Evolutionary conservation across 2,797 vertebrate species (phyloP).

Genomic region (Euthynnus affinis): DNA sequence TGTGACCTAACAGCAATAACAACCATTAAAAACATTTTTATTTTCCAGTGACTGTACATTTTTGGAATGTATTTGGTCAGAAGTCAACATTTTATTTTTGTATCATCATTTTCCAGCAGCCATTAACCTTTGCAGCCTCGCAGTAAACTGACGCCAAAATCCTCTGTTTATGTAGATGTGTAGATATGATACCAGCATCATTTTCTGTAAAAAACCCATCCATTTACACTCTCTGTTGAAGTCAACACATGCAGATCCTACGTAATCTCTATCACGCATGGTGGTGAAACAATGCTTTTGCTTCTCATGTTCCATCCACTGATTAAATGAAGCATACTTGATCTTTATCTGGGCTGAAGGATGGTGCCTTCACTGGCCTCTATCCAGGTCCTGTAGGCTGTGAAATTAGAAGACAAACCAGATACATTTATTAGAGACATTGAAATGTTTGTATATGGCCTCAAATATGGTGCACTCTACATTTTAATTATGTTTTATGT

Average conservation of each 20-base stretch:
- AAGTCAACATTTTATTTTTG: conserved; percentile 43
- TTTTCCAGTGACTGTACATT: conserved; percentile 49
- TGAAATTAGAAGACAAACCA: conserved; percentile 53
- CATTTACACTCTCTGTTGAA: conserved; percentile 32
- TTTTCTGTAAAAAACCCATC: conserved; percentile 27
- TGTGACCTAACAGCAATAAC: conserved; percentile 54
- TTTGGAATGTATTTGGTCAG: conserved; percentile 46
- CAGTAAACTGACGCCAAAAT: conserved; percentile 23
- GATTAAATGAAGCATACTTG: conserved; percentile 79
- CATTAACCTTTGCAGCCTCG: conserved; percentile 30
- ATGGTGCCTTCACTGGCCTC: conserved; percentile 72
- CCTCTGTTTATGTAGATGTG: conserved; percentile 43
- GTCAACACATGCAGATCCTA: conserved; percentile 51
- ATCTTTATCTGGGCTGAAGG: conserved; percentile 78
- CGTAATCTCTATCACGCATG: conserved; percentile 49
- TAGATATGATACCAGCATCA: conserved; percentile 11
- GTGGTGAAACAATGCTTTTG: conserved; percentile 69
- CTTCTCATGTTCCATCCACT: conserved; percentile 65
- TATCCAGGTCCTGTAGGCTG: conserved; percentile 60
- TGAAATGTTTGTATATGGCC: conserved; percentile 13
- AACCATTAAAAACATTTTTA: conserved; percentile 61
- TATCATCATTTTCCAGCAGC: conserved; percentile 11
- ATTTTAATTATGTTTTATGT: background rate
- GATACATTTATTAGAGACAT: conserved; percentile 38
- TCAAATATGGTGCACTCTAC: conserved; percentile 12